phyloP scores from a whole-genome alignment of 1,140 invertebrate genomes.

The Drosophila sproati region DNA sequence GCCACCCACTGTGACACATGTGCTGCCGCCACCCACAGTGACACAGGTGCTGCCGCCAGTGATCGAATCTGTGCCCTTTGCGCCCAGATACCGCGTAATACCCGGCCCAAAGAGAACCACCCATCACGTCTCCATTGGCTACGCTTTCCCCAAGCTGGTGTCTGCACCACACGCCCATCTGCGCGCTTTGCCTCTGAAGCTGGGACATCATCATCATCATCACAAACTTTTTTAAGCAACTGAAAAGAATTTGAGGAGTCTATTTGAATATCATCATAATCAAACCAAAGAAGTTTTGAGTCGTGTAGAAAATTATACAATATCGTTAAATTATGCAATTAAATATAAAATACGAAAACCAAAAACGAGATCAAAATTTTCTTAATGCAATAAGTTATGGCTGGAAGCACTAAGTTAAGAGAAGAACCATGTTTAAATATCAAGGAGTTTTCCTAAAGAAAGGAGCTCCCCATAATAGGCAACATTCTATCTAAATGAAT shows the following conservation, averaged over 20 bases:
- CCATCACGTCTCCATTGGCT: slow-evolving; percentile 73
- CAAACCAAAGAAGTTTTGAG: slow-evolving; percentile 44
- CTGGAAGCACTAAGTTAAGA: background rate
- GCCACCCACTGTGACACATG: too few species aligned
- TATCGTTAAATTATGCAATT: slow-evolving; percentile 16
- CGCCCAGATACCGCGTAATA: slow-evolving; percentile 70
- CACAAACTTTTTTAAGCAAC: slow-evolving; percentile 66
- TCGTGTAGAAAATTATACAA: slow-evolving; percentile 23
- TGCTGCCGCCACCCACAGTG: slow-evolving; percentile 14
- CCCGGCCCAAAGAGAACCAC: slow-evolving; percentile 77
- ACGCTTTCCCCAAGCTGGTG: slow-evolving; percentile 67
- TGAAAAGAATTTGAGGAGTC: slow-evolving; percentile 5
- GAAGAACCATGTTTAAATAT: background rate
- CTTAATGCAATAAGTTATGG: background rate
- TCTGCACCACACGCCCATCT: slow-evolving; percentile 67
- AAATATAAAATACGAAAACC: slow-evolving; percentile 8
- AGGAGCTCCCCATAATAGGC: too few species aligned
- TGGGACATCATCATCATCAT: slow-evolving; percentile 65
- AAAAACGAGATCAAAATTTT: background rate
- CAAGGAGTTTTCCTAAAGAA: background rate
- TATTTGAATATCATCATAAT: background rate
- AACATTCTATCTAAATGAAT: too few species aligned
- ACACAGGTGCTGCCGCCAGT: slow-evolving; percentile 67
- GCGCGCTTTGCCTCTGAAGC: slow-evolving; percentile 63
- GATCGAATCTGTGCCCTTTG: slow-evolving; percentile 63